phyloP scores from a whole-genome alignment of 2,888 invertebrate species.

The Bimastos eiseni region DNA sequence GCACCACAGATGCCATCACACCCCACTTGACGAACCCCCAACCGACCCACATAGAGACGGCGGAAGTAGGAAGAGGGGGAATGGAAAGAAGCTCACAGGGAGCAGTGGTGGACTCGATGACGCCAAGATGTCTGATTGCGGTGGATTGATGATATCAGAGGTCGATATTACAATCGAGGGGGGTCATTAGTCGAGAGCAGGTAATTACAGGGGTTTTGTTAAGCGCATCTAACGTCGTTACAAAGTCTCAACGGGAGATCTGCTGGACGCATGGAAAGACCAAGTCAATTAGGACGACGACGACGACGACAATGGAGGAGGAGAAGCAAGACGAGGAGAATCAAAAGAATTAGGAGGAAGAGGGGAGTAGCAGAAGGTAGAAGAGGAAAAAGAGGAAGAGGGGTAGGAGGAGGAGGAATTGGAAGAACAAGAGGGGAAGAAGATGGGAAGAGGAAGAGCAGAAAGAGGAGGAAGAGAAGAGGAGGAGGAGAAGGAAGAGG shows the following conservation, averaged over 20 bases:
- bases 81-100: background rate
- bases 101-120: background rate
- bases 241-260: background rate
- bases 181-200: background rate
- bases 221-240: slow-evolving; percentile 13
- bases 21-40: background rate
- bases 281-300: background rate
- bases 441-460: too few relatives aligned
- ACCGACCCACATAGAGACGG: background rate
- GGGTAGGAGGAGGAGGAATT: background rate
- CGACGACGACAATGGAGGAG: background rate
- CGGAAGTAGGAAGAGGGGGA: background rate
- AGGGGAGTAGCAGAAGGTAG: background rate
- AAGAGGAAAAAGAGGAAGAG: background rate
- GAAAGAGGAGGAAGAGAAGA: too few relatives aligned
- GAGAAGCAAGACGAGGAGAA: background rate
- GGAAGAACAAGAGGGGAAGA: background rate
- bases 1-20: background rate
- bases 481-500: background rate
- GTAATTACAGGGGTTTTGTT: background rate
- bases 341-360: background rate
- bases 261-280: background rate
- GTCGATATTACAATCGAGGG: background rate
- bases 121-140: background rate
- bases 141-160: background rate